Conservation (phyloP, 1,140 invertebrate species). For the Potamilus streckersoni region DNA sequence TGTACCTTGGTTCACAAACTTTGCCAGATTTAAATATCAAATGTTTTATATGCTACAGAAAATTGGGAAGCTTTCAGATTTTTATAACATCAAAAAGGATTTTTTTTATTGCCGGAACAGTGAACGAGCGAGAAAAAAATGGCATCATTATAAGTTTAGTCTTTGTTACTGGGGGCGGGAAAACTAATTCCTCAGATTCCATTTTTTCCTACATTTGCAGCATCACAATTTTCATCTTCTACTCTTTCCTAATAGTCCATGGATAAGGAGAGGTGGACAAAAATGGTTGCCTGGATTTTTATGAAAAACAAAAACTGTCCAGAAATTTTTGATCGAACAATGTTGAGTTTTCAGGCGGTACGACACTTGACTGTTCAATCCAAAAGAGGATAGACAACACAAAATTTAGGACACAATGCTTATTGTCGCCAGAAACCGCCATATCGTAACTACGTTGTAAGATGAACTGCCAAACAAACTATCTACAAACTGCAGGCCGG, state of each 20-base stretch:
- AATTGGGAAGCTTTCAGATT: conserved; percentile 2
- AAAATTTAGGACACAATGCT: conserved; percentile 2
- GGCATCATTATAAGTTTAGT: conserved; percentile 17
- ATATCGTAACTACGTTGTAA: not conserved
- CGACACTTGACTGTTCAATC: not conserved
- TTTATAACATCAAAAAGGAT: conserved; percentile 18
- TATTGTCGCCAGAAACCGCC: conserved; percentile 16
- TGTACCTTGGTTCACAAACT: conserved; percentile 6
- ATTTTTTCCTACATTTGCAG: conserved; percentile 6
- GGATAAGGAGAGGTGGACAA: not conserved
- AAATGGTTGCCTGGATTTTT: not conserved
- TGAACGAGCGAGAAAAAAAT: not conserved
- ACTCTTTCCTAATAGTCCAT: not conserved
- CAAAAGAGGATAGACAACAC: not conserved
- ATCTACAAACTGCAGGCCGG: conserved; percentile 2
- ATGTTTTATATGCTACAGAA: conserved; percentile 18
- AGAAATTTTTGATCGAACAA: not conserved
- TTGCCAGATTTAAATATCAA: conserved; percentile 10
- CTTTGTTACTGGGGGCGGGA: not conserved
- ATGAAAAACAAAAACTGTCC: conserved; percentile 12
- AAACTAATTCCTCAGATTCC: conserved; percentile 20
- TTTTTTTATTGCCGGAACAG: conserved; percentile 8
- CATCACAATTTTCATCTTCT: conserved; percentile 3
- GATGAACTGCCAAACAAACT: conserved; percentile 8
- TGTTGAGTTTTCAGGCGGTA: conserved; percentile 9